Percentiles rank a stretch among this genome's conserved stretches.
Conservation (phyloP, 2,888 invertebrate species). For the Callinectes sapidus region DNA sequence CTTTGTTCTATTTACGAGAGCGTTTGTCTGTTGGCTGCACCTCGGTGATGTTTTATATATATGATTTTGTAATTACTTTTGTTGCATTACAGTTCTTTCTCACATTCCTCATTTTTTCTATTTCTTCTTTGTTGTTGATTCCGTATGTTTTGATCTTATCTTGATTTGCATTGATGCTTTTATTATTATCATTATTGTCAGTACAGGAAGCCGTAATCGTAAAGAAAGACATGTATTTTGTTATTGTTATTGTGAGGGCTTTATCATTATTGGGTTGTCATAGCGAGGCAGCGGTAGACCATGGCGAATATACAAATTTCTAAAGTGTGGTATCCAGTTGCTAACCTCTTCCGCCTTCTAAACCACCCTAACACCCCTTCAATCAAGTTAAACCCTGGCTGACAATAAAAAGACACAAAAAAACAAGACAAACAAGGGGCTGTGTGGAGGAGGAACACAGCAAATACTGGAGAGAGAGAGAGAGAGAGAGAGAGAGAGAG, state of each 20-base stretch:
- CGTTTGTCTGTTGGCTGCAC: background rate
- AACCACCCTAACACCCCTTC: background rate
- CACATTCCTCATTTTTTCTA: background rate
- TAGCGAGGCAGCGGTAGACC: background rate
- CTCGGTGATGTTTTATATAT: background rate
- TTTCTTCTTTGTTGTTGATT: background rate
- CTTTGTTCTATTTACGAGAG: background rate
- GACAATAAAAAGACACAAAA: too few relatives aligned
- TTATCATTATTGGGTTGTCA: background rate
- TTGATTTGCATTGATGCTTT: slow-evolving; percentile 5
- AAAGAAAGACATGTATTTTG: background rate
- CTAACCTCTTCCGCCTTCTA: background rate
- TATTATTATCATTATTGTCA: background rate
- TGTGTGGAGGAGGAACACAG: too few relatives aligned
- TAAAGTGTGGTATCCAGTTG: background rate
- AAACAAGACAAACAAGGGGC: too few relatives aligned
- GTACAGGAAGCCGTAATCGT: background rate
- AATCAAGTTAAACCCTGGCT: background rate
- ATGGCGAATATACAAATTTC: background rate
- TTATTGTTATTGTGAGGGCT: background rate
- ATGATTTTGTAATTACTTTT: background rate
- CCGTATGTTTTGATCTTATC: background rate
- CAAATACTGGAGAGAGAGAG: background rate
- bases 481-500: background rate
- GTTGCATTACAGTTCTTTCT: background rate